phyloP scores from a whole-genome alignment of 2,797 vertebrate genomes.

The Gymnodraco acuticeps region DNA sequence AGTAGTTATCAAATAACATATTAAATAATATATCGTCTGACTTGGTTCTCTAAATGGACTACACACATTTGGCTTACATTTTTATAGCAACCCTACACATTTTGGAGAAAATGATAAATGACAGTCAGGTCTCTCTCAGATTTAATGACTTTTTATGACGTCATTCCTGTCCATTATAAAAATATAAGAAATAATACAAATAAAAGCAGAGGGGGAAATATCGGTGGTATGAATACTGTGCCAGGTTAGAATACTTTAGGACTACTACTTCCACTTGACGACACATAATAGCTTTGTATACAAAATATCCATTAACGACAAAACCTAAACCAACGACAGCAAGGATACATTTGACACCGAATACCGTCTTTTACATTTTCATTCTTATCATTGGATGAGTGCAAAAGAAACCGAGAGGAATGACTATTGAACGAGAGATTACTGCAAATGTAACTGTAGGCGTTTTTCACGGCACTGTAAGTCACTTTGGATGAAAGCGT shows the following conservation, averaged over 20 bases:
- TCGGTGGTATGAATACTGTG: not conserved
- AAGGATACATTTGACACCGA: conserved; percentile 61
- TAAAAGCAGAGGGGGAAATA: not conserved
- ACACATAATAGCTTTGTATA: conserved; percentile 60
- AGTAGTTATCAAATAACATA: too few species aligned
- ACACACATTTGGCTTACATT: too few species aligned
- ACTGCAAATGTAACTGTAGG: conserved; percentile 39
- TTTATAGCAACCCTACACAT: too few species aligned
- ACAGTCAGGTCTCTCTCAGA: too few species aligned
- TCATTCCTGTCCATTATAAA: too few species aligned
- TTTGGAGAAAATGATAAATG: too few species aligned
- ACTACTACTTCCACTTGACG: conserved; percentile 61
- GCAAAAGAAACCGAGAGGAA: conserved; percentile 41
- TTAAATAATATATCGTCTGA: too few species aligned
- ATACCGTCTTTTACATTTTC: conserved; percentile 58
- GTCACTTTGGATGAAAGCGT: conserved; percentile 57
- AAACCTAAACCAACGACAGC: conserved; percentile 61
- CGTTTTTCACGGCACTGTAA: conserved; percentile 46
- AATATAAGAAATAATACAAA: too few species aligned
- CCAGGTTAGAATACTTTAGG: conserved; percentile 20
- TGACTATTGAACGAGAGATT: conserved; percentile 16
- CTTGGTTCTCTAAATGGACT: too few species aligned
- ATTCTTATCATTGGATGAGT: conserved; percentile 60
- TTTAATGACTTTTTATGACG: too few species aligned
- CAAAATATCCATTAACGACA: conserved; percentile 70